Evolutionary conservation across 2,888 invertebrate genomes (phyloP), one percentile per base, ranked within the genome.

Genomic region (Suillia variegata): DNA sequence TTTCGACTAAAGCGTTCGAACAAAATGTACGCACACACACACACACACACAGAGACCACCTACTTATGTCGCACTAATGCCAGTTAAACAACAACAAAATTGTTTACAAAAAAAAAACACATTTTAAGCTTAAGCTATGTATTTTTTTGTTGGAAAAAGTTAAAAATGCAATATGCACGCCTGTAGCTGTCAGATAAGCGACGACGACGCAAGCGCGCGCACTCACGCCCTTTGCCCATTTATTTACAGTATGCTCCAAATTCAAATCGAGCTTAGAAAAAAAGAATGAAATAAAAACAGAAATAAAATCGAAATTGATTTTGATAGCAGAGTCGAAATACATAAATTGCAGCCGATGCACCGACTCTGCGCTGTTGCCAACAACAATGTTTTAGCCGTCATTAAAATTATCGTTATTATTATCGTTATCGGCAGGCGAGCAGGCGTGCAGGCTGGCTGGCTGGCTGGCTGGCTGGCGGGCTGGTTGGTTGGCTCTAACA

Each of bases 381-480:
- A 38, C 38, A 38, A 38, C n/a, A n/a, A 13, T 38, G 5, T 38
- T 38, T 38, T 13, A 38, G 38, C n/a, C n/a, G 38, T 38, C 38
- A 38, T 38, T 38, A 38, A 38, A 38, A 38, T 38, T 38, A 38
- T 38, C 38, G n/a, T 38, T n/a, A 38, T 38, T n/a, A 38, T 10
- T 38, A 31, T 31, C 31, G 12, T 31, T 12, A 31, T 6, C 31
- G 31, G 31, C 31, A 31, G n/a, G n/a, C 12, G 6, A 31, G 12
- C 31, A 31, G 6, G 12, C 12, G 31, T 31, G 31, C 31, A 6
- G 6, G 12, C 31, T 12, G 12, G 31, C 31, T 8, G 6, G 31
- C n/a, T n/a, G n/a, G n/a, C n/a, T n/a, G n/a, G n/a, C n/a, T n/a
- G n/a, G n/a, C n/a, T n/a, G n/a, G n/a, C n/a, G n/a, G n/a, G n/a